Conservation (phyloP, 2,888 invertebrate genomes). For the Agonopterix heracliana region DNA sequence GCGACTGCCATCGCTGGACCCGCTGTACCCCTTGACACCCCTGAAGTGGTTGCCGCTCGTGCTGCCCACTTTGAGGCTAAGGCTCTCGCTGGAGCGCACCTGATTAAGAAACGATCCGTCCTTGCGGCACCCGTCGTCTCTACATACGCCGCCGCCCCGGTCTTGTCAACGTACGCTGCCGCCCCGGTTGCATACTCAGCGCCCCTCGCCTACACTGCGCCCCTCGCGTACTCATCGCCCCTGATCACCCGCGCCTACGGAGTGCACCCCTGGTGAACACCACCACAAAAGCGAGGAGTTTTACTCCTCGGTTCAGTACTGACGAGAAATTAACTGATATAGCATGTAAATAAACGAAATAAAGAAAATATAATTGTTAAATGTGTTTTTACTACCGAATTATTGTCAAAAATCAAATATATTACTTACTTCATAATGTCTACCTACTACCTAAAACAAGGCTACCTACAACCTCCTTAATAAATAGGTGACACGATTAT, state of each 20-base stretch:
- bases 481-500: no score
- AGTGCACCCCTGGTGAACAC: slow-evolving; percentile 53
- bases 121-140: slow-evolving; percentile 36
- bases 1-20: slow-evolving; percentile 28
- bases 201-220: slow-evolving; percentile 31
- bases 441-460: neutral
- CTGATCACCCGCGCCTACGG: slow-evolving; percentile 47
- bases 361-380: neutral
- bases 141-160: slow-evolving; percentile 34
- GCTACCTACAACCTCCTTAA: neutral
- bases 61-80: slow-evolving; percentile 59
- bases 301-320: slow-evolving; percentile 43
- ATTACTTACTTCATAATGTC: neutral
- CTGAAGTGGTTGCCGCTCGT: slow-evolving; percentile 58
- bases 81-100: slow-evolving; percentile 46
- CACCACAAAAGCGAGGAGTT: slow-evolving; percentile 40
- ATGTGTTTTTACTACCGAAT: no score
- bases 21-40: slow-evolving; percentile 52
- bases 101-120: slow-evolving; percentile 59
- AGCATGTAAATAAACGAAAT: slow-evolving; percentile 40
- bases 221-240: slow-evolving; percentile 33
- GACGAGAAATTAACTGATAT: slow-evolving; percentile 36
- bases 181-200: slow-evolving; percentile 37
- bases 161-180: slow-evolving; percentile 39
- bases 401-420: slow-evolving; percentile 6